Evolutionary conservation across 2,113 vertebrate species (phyloP).

Genomic region (Semicossyphus pulcher): DNA sequence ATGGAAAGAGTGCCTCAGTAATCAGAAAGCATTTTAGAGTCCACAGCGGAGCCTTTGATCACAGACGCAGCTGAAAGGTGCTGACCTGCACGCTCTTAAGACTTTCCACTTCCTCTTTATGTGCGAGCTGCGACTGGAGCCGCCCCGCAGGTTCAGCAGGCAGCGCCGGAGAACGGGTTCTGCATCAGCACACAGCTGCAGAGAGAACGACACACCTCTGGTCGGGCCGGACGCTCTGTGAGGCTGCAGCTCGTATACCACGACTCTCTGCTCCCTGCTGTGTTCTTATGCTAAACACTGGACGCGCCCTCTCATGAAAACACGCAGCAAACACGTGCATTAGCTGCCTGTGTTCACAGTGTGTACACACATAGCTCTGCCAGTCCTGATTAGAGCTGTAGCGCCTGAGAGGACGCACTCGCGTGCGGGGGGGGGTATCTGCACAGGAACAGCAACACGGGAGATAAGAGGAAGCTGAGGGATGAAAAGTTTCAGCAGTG

Average conservation of each 20-base stretch:
- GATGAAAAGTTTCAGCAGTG: neutral
- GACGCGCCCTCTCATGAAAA: slow-evolving; percentile 22
- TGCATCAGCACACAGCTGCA: neutral
- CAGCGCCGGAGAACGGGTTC: neutral
- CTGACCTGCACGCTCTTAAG: slow-evolving; percentile 29
- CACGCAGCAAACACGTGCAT: slow-evolving; percentile 35
- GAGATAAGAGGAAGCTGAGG: neutral
- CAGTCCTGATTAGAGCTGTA: slow-evolving; percentile 12
- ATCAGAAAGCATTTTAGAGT: slow-evolving; percentile 28
- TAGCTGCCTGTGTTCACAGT: slow-evolving; percentile 7
- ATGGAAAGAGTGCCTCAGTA: slow-evolving; percentile 12
- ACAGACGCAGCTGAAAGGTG: slow-evolving; percentile 15
- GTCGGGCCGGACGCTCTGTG: neutral
- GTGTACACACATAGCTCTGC: slow-evolving; percentile 12
- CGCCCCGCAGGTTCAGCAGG: neutral
- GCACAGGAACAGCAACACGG: slow-evolving; percentile 1
- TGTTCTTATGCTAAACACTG: slow-evolving; percentile 32
- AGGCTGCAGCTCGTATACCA: neutral
- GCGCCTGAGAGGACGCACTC: neutral
- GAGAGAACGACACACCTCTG: too few species aligned
- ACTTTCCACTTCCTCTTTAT: slow-evolving; percentile 25
- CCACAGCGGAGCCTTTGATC: slow-evolving; percentile 28
- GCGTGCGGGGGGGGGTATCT: too few species aligned
- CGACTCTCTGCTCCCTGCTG: neutral
- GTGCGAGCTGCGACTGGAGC: neutral